Evolutionary conservation across 2,113 vertebrate species (phyloP), one percentile per base, ranked within the genome.

Genomic region (Laterallus jamaicensis): DNA sequence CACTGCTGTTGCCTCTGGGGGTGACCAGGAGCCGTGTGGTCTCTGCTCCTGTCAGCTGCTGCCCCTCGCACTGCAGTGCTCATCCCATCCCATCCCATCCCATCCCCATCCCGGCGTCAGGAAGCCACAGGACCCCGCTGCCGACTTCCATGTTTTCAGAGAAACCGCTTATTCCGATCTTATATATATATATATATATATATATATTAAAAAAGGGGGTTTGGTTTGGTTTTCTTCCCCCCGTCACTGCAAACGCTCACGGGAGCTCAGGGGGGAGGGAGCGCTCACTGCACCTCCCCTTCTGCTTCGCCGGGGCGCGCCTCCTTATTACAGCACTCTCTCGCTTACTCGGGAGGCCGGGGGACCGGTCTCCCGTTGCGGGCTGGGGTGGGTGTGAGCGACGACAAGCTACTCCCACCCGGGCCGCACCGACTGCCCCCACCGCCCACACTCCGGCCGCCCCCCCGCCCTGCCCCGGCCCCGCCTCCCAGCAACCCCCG

Each of bases 1-100:
- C 8, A 4, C 5, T 0, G 0, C 28, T 0, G 0, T 1, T 37
- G 8, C n/a, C 35, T 49, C 6, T 32, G 11, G 39, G 12, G 8
- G 42, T 40, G 29, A 11, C n/a, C 0, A 58, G 50, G 37, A 37
- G 50, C 3, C 0, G 0, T 0, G 0, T 3, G 13, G 25, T 9
- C 59, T 69, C 32, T 8, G 14, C 16, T 50, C 6, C 18, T 18
- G 0, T 6, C 49, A 49, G 49, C 49, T 49, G 49, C 21, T 8
- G 35, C 47, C 20, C 47, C 47, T 15, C 16, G 35, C 37, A 7
- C 8, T 5, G 24, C 44, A 13, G 12, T 0, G 1, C 21, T 8
- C 37, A 6, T 9, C 31, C 35, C 56, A 18, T 10, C 26, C 15
- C 29, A 40, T 1, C 21, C 18, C 29, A 40, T 1, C 35, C 35